These are phyloP conservation scores for Pachymerium ferrugineum DNA, from an alignment of 2,888 invertebrate species.

Conservation along the genomic window DNA sequence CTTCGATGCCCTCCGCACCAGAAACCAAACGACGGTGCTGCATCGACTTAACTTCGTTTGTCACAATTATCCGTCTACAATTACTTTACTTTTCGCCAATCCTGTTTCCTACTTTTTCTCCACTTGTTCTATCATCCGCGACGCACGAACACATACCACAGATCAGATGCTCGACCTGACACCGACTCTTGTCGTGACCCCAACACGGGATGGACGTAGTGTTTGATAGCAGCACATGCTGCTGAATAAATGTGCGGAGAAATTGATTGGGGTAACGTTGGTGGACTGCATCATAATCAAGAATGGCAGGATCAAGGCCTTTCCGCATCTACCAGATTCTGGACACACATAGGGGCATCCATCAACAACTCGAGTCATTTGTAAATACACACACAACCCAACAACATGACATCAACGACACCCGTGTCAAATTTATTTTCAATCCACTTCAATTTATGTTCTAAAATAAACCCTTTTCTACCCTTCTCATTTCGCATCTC, in stretches of 20 bases:
- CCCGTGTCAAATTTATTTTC: constrained; percentile 18
- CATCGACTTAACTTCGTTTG: constrained; percentile 14
- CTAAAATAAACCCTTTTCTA: not conserved
- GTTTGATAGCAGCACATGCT: constrained; percentile 18
- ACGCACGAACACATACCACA: too few species aligned
- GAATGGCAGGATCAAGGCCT: constrained; percentile 18
- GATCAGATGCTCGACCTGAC: too few species aligned
- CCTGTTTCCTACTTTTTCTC: not conserved
- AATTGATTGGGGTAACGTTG: constrained; percentile 12
- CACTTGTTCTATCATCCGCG: not conserved
- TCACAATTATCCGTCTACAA: not conserved
- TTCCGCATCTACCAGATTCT: constrained; percentile 1
- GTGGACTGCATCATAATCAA: constrained; percentile 21
- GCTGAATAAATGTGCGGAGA: constrained; percentile 6
- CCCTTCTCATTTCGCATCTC: not conserved
- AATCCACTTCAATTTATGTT: constrained; percentile 12
- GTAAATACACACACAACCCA: not conserved
- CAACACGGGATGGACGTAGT: not conserved
- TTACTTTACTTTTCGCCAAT: not conserved
- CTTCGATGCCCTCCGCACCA: not conserved
- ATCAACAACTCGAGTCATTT: not conserved
- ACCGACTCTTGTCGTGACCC: too few species aligned
- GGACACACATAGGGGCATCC: constrained; percentile 6
- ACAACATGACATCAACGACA: constrained; percentile 13
- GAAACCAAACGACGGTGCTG: constrained; percentile 1